Evolutionary conservation across 2,113 vertebrate genomes (phyloP), one percentile per base, ranked within the genome.

Genomic region (Silurus asotus): DNA sequence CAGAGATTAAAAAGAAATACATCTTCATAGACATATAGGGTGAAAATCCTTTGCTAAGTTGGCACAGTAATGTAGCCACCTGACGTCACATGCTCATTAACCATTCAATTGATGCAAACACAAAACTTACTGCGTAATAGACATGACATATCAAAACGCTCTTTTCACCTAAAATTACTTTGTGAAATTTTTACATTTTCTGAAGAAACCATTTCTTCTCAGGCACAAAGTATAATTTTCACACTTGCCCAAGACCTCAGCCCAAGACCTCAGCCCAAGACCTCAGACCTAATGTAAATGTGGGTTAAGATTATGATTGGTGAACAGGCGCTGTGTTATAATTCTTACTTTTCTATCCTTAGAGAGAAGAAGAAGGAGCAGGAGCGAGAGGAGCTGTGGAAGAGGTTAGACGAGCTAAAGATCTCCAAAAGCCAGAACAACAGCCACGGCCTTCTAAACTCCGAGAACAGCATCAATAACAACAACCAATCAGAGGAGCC

Each of bases 301-400:
- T 17, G 10, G 77, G 9, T 61, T 37, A 7, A 1, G 2, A 49
- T 23, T 23, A 20, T 8, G 48, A 13, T 8, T 2, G 14, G 8
- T 19, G 67, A 15, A 19, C 6, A 9, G 37, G 6, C 7, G 11
- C 45, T 1, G n/a, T 13, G 28, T 48, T 19, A 64, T 81, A 13
- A 13, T 74, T 6, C 79, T 13, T 20, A 25, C 37, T 11, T 19
- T 53, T 58, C 3, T 61, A 25, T 51, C 20, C 17, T 25, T 92
- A 99, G 98, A 94, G 98, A 99, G 94, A 99, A 98, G 92, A 99
- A 98, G 93, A 99, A 97, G 82, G 97, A 99, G 94, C 93, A 99
- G 93, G 98, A 99, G 92, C 95, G 98, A 49, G 97, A 99, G 89
- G 97, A 99, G 93, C 86, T 99, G 87, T 99, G 98, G 98, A 96